These are phyloP conservation scores for Nematolebias whitei DNA, from an alignment of 2,113 vertebrate genomes.

Conservation along the genomic window DNA sequence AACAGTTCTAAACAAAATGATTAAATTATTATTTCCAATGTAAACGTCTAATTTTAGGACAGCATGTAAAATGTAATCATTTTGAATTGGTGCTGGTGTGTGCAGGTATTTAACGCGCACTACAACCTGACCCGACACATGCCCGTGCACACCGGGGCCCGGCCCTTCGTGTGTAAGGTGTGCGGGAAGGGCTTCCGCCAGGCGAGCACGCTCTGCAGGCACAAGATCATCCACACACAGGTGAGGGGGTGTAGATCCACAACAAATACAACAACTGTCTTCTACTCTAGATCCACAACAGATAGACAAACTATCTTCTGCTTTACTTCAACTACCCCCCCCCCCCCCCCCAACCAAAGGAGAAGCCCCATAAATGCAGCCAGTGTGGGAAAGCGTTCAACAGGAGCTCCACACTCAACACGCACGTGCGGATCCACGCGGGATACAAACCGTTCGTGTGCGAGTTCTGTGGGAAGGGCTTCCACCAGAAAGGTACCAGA, in stretches of 20 bases:
- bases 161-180: conserved; percentile 97
- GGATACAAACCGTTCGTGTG: conserved; percentile 99
- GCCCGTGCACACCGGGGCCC: conserved; percentile 97
- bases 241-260: conserved; percentile 60
- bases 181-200: conserved; percentile 97
- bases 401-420: conserved; percentile 97
- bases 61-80: too few species aligned
- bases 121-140: conserved; percentile 98
- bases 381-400: conserved; percentile 99
- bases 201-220: conserved; percentile 94
- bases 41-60: too few species aligned
- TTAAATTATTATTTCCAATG: too few species aligned
- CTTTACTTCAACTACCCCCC: too few species aligned
- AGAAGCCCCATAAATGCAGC: conserved; percentile 97
- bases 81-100: too few species aligned
- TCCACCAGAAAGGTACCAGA: conserved; percentile 99
- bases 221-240: conserved; percentile 99
- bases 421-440: conserved; percentile 96
- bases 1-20: too few species aligned
- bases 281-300: too few species aligned
- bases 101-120: conserved; percentile 94
- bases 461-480: conserved; percentile 98
- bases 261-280: too few species aligned
- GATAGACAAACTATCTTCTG: too few species aligned
- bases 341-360: too few species aligned